These are phyloP conservation scores for Saccopteryx bilineata DNA, from an alignment of 2,113 vertebrate genomes.

Conservation along the genomic window DNA sequence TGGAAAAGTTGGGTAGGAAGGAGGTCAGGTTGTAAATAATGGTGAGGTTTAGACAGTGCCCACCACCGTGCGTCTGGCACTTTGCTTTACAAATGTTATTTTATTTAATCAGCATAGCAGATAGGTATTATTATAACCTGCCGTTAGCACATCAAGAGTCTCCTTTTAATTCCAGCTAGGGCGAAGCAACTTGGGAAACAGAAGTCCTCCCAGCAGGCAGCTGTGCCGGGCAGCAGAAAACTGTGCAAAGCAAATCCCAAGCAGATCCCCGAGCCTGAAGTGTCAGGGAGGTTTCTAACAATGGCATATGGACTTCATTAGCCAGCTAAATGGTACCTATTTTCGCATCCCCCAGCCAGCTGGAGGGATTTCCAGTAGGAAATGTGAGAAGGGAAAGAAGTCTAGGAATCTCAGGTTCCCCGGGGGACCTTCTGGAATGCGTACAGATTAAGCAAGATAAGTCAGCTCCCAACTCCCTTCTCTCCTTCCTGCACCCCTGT, in stretches of 20 bases:
- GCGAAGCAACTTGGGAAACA: conserved; percentile 62
- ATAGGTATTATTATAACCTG: conserved; percentile 79
- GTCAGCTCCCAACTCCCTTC: conserved; percentile 68
- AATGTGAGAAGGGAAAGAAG: conserved; percentile 86
- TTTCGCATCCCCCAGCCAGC: conserved; percentile 85
- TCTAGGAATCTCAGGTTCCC: conserved; percentile 84
- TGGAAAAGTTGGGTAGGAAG: background rate
- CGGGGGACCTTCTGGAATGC: conserved; percentile 80
- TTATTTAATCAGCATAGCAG: conserved; percentile 78
- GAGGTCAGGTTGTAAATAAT: conserved; percentile 67
- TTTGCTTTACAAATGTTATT: conserved; percentile 77
- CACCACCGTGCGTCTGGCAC: conserved; percentile 68
- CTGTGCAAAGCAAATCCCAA: conserved; percentile 55
- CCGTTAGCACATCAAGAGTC: conserved; percentile 78
- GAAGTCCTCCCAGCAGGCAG: conserved; percentile 72
- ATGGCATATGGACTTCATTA: conserved; percentile 88
- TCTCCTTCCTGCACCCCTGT: conserved; percentile 66
- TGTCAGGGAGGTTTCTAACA: conserved; percentile 85
- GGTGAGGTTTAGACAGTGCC: conserved; percentile 37
- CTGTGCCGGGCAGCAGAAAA: conserved; percentile 9
- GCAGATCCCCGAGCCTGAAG: conserved; percentile 62
- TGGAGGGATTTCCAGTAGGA: conserved; percentile 89
- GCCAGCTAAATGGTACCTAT: conserved; percentile 81
- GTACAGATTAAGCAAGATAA: conserved; percentile 78
- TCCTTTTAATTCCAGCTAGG: conserved; percentile 72